A percentile compares a stretch with the other conserved stretches of the same genome.
These are phyloP conservation scores for Hyaena hyaena DNA, from an alignment of 2,113 vertebrate species.

Conservation along the genomic window DNA sequence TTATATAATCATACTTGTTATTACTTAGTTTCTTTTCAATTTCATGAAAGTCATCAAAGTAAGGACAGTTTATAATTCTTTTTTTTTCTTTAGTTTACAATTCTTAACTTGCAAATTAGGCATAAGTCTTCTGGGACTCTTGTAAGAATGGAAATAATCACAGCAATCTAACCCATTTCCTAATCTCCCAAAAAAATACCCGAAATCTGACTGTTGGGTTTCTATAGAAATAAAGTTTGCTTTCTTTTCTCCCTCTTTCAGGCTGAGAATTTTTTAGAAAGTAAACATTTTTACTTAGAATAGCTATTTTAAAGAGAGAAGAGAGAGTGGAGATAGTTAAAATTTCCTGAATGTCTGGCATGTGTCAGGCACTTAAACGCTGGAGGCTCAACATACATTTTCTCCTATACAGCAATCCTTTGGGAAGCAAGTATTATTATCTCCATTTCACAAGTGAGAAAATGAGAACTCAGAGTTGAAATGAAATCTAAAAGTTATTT, in stretches of 20 bases:
- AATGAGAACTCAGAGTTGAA: not conserved
- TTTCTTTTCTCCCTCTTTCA: slow-evolving; percentile 1
- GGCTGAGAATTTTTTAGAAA: not conserved
- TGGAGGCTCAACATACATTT: not conserved
- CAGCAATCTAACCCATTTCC: slow-evolving; percentile 52
- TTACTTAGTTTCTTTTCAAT: slow-evolving; percentile 4
- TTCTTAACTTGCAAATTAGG: slow-evolving; percentile 42
- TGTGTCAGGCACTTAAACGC: not conserved
- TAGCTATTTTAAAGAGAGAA: not conserved
- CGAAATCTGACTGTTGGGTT: not conserved
- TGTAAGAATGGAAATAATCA: not conserved
- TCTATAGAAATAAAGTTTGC: slow-evolving; percentile 27
- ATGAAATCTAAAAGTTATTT: not conserved
- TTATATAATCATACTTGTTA: slow-evolving; percentile 7
- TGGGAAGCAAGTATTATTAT: not conserved
- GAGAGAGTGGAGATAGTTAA: not conserved
- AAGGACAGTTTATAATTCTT: slow-evolving; percentile 36
- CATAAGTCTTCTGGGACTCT: slow-evolving; percentile 27
- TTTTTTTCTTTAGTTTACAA: not conserved
- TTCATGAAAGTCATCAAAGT: slow-evolving; percentile 50
- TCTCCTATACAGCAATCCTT: not conserved
- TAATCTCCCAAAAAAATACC: slow-evolving; percentile 37
- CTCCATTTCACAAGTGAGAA: slow-evolving; percentile 39
- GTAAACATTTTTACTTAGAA: not conserved
- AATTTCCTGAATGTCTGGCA: not conserved